A percentile compares a stretch with the other conserved stretches of the same genome.
Conservation (phyloP, 2,113 vertebrate genomes). For the Ascaphus truei region DNA sequence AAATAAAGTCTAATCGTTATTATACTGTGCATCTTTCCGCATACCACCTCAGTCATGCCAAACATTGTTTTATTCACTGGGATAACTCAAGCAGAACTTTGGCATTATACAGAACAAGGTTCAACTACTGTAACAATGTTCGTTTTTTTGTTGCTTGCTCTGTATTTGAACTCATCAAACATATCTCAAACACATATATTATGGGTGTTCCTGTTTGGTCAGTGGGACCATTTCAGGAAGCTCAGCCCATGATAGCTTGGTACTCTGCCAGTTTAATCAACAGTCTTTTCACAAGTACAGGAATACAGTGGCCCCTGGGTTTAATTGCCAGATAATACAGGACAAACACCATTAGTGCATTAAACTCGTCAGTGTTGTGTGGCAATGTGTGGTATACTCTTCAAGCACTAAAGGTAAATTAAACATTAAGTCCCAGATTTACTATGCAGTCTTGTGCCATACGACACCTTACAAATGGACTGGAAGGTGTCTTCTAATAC, state of each 20-base stretch:
- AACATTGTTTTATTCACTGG: conserved; percentile 3
- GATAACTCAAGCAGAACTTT: too few relatives aligned
- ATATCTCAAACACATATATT: conserved; percentile 26
- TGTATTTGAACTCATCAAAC: not conserved
- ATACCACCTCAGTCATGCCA: too few relatives aligned
- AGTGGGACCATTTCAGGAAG: conserved; percentile 11
- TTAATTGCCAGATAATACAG: not conserved
- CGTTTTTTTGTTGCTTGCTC: too few relatives aligned
- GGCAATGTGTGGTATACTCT: not conserved
- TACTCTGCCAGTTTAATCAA: not conserved
- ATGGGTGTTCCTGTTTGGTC: conserved; percentile 22
- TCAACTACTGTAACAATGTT: too few relatives aligned
- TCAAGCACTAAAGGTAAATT: too few relatives aligned
- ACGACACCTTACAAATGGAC: too few relatives aligned
- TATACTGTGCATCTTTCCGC: too few relatives aligned
- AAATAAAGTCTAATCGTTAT: too few relatives aligned
- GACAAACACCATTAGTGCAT: not conserved
- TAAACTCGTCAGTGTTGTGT: not conserved
- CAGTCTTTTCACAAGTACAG: not conserved
- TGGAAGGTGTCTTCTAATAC: too few relatives aligned
- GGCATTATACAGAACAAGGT: too few relatives aligned
- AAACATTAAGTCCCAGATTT: too few relatives aligned
- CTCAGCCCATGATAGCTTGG: not conserved
- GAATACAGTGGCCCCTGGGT: not conserved
- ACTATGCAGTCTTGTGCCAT: too few relatives aligned